phyloP scores from a whole-genome alignment of 2,797 vertebrate genomes.

The Typhlichthys subterraneus region DNA sequence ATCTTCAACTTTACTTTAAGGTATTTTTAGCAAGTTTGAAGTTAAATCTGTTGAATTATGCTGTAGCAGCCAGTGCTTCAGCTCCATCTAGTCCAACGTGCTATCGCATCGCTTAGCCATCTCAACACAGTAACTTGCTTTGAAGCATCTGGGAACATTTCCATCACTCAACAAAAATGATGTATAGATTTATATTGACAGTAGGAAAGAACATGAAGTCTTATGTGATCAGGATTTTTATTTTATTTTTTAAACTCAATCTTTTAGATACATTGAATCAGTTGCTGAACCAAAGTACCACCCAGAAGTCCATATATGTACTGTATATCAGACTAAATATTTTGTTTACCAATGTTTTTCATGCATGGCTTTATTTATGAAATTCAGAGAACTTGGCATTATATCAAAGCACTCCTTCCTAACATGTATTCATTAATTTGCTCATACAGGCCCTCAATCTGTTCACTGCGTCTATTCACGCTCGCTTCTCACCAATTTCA shows the following conservation, averaged over 20 bases:
- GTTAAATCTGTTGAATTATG: no score
- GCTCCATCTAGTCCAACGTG: not conserved
- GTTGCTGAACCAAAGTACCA: slow-evolving; percentile 28
- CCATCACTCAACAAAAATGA: slow-evolving; percentile 15
- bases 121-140: slow-evolving; percentile 3
- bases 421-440: not conserved
- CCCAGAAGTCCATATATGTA: slow-evolving; percentile 13
- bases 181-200: slow-evolving; percentile 25
- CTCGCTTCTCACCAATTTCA: no score
- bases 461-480: no score
- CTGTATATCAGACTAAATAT: slow-evolving; percentile 38
- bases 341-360: slow-evolving; percentile 22
- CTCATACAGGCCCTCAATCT: not conserved
- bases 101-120: not conserved
- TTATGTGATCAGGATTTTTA: slow-evolving; percentile 26
- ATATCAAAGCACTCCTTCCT: slow-evolving; percentile 3
- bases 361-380: slow-evolving; percentile 22
- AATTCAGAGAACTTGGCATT: slow-evolving; percentile 15
- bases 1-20: not conserved
- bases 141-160: slow-evolving; percentile 7
- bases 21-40: not conserved
- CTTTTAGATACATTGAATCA: slow-evolving; percentile 37
- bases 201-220: slow-evolving; percentile 4
- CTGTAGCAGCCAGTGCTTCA: no score
- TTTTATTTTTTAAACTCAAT: slow-evolving; percentile 23